These are phyloP conservation scores for Thereva unica DNA, from an alignment of 2,888 invertebrate genomes.

Conservation along the genomic window DNA sequence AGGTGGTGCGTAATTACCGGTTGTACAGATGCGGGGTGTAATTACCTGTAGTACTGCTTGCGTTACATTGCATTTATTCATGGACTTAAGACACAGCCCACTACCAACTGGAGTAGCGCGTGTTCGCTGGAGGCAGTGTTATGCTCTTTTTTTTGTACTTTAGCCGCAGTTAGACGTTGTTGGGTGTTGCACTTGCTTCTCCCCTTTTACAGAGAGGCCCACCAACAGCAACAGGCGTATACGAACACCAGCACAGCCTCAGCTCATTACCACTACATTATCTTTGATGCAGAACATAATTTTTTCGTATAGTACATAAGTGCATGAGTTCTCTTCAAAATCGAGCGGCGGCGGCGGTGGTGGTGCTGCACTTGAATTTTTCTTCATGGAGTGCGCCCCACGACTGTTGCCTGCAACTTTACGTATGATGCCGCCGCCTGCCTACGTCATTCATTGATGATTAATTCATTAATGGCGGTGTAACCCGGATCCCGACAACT, in stretches of 20 bases:
- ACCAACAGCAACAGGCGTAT: constrained; percentile 27
- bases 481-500: constrained; percentile 11
- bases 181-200: constrained; percentile 25
- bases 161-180: constrained; percentile 17
- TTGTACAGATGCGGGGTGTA: constrained; percentile 23
- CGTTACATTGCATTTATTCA: constrained; percentile 24
- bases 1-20: constrained; percentile 28
- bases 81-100: constrained; percentile 29
- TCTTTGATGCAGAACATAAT: too few relatives aligned
- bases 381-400: background rate
- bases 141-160: background rate
- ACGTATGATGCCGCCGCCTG: background rate
- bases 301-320: too few relatives aligned
- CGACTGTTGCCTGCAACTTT: too few relatives aligned
- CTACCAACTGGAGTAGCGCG: constrained; percentile 3
- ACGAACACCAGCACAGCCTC: constrained; percentile 4
- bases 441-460: constrained; percentile 21
- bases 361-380: constrained; percentile 4
- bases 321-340: too few relatives aligned
- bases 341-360: too few relatives aligned
- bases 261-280: background rate
- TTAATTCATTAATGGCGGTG: constrained; percentile 26
- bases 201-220: background rate
- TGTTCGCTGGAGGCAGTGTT: constrained; percentile 7
- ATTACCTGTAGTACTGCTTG: constrained; percentile 26